These are phyloP conservation scores for Ifrita kowaldi DNA, from an alignment of 2,113 vertebrate species.

Conservation along the genomic window DNA sequence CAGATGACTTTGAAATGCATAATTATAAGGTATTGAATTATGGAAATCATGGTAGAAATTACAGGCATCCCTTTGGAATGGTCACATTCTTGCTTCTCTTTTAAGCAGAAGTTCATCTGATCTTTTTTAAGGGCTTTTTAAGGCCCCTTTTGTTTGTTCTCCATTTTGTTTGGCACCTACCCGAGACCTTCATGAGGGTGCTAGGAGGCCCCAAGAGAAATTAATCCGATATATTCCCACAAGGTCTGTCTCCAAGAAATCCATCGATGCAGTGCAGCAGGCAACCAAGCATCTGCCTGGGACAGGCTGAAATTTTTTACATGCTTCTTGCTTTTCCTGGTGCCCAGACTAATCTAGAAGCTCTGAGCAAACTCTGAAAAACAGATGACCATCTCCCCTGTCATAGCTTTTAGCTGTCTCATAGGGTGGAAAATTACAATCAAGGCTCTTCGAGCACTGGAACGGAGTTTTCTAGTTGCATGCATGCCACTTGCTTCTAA, in stretches of 20 bases:
- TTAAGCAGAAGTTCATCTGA: background rate
- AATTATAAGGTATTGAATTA: background rate
- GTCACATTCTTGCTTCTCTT: background rate
- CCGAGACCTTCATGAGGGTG: background rate
- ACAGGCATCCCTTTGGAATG: background rate
- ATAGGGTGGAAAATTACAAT: background rate
- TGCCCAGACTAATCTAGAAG: background rate
- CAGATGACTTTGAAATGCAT: constrained; percentile 1
- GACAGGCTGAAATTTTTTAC: background rate
- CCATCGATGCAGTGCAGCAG: background rate
- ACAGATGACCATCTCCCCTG: background rate
- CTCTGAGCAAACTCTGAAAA: background rate
- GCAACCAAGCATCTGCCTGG: background rate
- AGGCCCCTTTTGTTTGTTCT: background rate
- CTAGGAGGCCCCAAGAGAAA: background rate
- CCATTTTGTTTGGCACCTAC: background rate
- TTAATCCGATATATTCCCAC: background rate
- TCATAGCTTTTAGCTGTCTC: background rate
- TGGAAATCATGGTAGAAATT: constrained; percentile 1
- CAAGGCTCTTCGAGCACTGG: background rate
- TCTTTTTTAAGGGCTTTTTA: background rate
- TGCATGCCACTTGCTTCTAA: background rate
- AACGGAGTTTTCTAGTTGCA: background rate
- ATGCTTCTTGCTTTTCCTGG: background rate
- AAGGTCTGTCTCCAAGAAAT: background rate